Evolutionary conservation across 2,888 invertebrate genomes (phyloP).

Genomic region (Zele albiditarsus): DNA sequence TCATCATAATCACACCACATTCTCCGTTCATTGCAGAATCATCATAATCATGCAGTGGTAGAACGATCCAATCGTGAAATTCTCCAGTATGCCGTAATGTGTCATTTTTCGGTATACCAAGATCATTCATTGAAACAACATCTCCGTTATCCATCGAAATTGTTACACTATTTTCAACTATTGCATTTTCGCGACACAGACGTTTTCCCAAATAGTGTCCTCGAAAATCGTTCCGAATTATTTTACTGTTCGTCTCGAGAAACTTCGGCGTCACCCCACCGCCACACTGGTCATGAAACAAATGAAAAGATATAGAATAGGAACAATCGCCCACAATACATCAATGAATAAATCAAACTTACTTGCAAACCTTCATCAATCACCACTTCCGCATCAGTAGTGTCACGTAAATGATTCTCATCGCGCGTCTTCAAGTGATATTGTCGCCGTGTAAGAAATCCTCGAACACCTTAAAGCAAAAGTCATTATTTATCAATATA

Average conservation of each 20-base stretch:
- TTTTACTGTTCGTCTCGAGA: not conserved
- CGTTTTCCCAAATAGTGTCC: slow-evolving; percentile 58
- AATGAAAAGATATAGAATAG: no score
- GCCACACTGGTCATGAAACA: no score
- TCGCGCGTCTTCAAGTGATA: slow-evolving; percentile 55
- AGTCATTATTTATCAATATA: slow-evolving; percentile 12
- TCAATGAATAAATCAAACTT: not conserved
- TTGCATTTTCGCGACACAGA: slow-evolving; percentile 62
- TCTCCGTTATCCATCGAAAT: slow-evolving; percentile 52
- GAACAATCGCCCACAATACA: no score
- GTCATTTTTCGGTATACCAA: slow-evolving; percentile 48
- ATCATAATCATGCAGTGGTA: slow-evolving; percentile 51
- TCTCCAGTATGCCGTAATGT: slow-evolving; percentile 68
- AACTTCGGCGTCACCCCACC: no score
- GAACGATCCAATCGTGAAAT: slow-evolving; percentile 69
- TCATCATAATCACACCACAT: not conserved
- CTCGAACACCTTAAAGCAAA: slow-evolving; percentile 57
- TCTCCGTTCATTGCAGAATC: not conserved
- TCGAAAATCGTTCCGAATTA: slow-evolving; percentile 57
- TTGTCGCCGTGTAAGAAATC: slow-evolving; percentile 61
- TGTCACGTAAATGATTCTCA: slow-evolving; percentile 35
- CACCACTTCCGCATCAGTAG: not conserved
- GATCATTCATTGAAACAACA: slow-evolving; percentile 37
- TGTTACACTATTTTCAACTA: slow-evolving; percentile 55
- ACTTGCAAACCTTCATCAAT: not conserved